Conservation (phyloP, 2,888 invertebrate genomes). For the Lochmaea crataegi region DNA sequence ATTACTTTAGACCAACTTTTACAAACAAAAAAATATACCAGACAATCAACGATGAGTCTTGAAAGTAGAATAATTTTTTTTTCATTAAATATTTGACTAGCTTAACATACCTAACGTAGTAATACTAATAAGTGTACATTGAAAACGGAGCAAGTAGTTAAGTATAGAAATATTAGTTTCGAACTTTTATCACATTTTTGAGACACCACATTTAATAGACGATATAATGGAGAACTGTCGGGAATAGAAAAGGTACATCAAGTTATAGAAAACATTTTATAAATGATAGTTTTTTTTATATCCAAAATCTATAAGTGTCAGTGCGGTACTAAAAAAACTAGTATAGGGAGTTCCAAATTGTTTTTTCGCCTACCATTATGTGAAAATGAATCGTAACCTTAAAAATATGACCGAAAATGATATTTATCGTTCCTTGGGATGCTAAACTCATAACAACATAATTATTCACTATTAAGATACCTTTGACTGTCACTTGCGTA, state of each 20-base stretch:
- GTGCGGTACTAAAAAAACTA: no score
- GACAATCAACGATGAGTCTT: conserved; percentile 16
- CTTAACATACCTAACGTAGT: conserved; percentile 57
- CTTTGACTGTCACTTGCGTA: no score
- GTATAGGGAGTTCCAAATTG: no score
- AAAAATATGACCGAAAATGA: no score
- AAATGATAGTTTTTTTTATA: background rate
- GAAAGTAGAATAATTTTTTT: conserved; percentile 19
- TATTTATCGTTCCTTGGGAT: no score
- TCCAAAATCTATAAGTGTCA: no score
- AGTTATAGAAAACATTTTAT: background rate
- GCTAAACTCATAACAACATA: no score
- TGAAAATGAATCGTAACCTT: no score
- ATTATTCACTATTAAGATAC: no score
- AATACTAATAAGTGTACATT: conserved; percentile 60
- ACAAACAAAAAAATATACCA: background rate
- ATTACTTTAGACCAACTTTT: background rate
- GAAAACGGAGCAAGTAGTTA: conserved; percentile 61
- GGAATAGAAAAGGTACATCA: background rate
- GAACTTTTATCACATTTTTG: conserved; percentile 43
- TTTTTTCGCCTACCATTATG: no score
- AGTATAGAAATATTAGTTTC: conserved; percentile 44
- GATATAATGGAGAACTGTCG: background rate
- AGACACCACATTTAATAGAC: conserved; percentile 8
- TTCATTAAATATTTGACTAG: conserved; percentile 55